Evolutionary conservation across 2,888 invertebrate species (phyloP), one percentile per base, ranked within the genome.

Genomic region (Opisthograptis luteolata): DNA sequence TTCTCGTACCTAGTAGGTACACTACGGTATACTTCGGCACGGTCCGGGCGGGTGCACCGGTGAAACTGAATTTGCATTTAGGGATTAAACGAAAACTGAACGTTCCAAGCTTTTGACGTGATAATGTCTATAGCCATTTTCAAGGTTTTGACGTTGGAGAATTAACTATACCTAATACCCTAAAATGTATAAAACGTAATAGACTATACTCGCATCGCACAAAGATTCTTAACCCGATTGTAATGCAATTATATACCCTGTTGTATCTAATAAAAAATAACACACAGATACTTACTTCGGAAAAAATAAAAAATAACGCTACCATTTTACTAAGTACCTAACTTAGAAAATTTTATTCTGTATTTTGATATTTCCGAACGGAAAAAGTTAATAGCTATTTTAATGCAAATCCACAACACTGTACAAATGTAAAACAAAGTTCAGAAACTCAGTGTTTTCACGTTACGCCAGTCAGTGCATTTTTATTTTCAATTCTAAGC

Each of bases 1-100:
- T 60, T 60, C 47, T 44, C 50, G 47, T 46, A 50, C 53, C 50
- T 57, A 55, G n/a, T n/a, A n/a, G n/a, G n/a, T n/a, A n/a, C n/a
- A n/a, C n/a, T n/a, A n/a, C n/a, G n/a, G n/a, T n/a, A n/a, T n/a
- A n/a, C n/a, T 49, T 44, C 41, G 31, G 36, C 32, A 54, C 42
- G 25, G 17, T 9, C 25, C 1, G 34, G 37, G n/a, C n/a, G n/a
- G 45, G 50, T 59, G 56, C 53, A 32, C 19, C 43, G 41, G 35
- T 50, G 39, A 54, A 62, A 55, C 54, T 10, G 34, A 43, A 36
- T 50, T 44, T 41, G 35, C 41, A 53, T 62, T 52, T 57, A 55
- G 51, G 44, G 57, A 55, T 55, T 43, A 45, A 56, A 55, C 55
- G 48, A 64, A 52, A 58, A 58, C 47, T 13, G 3, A 19, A 15